Evolutionary conservation across 2,888 invertebrate species (phyloP), one percentile per base, ranked within the genome.

Genomic region (Drosophila macrothrix): DNA sequence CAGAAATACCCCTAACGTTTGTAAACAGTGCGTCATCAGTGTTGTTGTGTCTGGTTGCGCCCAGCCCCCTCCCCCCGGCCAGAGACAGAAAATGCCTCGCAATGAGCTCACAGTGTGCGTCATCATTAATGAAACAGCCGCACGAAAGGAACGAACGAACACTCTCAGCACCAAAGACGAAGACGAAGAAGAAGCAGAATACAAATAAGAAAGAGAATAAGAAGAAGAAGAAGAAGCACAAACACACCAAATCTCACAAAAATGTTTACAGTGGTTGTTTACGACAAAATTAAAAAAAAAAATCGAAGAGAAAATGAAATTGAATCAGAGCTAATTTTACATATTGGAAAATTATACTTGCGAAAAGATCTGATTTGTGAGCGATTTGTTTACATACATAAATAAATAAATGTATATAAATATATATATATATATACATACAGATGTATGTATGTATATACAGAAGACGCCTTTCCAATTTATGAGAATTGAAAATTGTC

Each of bases 81-180:
- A n/a, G 63, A 55, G 55, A 56, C 59, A 55, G 50, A 72, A 46
- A 66, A 64, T 67, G 73, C 62, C 62, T 80, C 50, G 67, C 71
- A 66, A 86, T 85, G 85, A 85, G 78, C 86, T 85, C 85, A 85
- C 88, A 75, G 78, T 75, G 76, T 85, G 85, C 85, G 85, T 85
- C 85, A 85, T 86, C 86, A 73, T 75, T 88, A 80, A 76, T 84
- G 75, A 76, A 81, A 83, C 71, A 66, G 55, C 54, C 54, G 49
- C 70, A 28, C 54, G 35, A 29, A 62, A 69, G 46, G 28, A 61
- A 73, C 39, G 54, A 61, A 25, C 29, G 31, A 33, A 6, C 35
- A 25, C 12, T 41, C 16, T 25, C 19, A 60, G 43, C 43, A 43
- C 43, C 22, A 12, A 12, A 25, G 55, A 39, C 37, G n/a, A 22